Evolutionary conservation across 2,113 vertebrate genomes (phyloP), one percentile per base, ranked within the genome.

Genomic region (Odontesthes bonariensis): DNA sequence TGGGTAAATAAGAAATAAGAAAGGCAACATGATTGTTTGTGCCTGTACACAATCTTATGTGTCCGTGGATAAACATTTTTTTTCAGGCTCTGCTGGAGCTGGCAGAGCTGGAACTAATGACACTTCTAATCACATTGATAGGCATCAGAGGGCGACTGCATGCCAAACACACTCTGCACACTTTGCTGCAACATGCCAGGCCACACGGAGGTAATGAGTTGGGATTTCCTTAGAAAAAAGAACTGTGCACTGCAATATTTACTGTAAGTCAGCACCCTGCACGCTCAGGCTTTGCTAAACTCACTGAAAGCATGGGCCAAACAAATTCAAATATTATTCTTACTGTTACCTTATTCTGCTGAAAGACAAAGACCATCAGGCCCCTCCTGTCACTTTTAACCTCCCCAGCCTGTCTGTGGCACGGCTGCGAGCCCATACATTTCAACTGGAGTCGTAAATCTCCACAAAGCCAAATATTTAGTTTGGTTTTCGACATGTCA

Each of bases 81-180:
- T 84, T 84, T 86, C 79, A 88, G 78, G 81, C 78, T 86, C 73
- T 80, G 72, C 60, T 90, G 83, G 52, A 84, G 60, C 75, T 88
- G 87, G 87, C 75, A 86, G 85, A 80, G 73, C 85, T 86, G 86
- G 84, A 88, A 89, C 90, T 91, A 90, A 91, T 92, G 79, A 86
- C 81, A 86, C 69, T 81, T 85, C 78, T 85, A 91, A 92, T 92
- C 83, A 88, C 68, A 40, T 84, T 44, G 92, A 93, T 91, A 91
- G 86, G 73, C 70, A 92, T 93, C 91, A 74, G 85, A 78, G 54
- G 82, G 85, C 10, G 69, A 91, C 92, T 80, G 90, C 73, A 85
- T 16, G 85, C 89, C 90, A 74, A 84, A 87, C 89, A 76, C 88
- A 79, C 79, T 82, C 78, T 72, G 64, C 79, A 73, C 81, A 77